Evolutionary conservation across 2,797 vertebrate genomes (phyloP).

Genomic region (Cynodonichthys magdalenae): DNA sequence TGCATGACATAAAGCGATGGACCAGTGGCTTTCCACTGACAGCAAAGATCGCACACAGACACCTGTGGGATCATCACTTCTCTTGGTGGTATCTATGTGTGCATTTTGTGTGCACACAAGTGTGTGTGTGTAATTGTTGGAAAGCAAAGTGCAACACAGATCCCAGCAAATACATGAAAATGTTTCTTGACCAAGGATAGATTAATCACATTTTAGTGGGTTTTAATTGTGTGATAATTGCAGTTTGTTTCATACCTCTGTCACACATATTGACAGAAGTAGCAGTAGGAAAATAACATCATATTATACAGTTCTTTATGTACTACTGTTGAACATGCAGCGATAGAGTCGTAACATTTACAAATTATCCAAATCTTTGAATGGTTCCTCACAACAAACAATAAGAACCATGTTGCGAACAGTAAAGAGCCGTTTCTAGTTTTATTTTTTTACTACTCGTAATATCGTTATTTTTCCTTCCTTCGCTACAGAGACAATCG

Average conservation of each 20-base stretch:
- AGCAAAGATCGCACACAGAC: conserved; percentile 26
- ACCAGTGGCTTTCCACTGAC: conserved; percentile 49
- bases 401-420: too few relatives aligned
- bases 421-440: too few relatives aligned
- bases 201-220: not conserved
- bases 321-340: too few relatives aligned
- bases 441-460: too few relatives aligned
- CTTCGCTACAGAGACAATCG: too few relatives aligned
- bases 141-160: conserved; percentile 4
- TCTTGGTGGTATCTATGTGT: conserved; percentile 10
- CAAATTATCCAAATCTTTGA: too few relatives aligned
- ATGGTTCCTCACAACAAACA: too few relatives aligned
- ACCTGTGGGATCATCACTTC: conserved; percentile 44
- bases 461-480: too few relatives aligned
- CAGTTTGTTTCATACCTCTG: not conserved
- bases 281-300: too few relatives aligned
- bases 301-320: too few relatives aligned
- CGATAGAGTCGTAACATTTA: too few relatives aligned
- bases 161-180: conserved; percentile 10
- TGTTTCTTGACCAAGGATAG: not conserved
- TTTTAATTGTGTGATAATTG: not conserved
- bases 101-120: not conserved
- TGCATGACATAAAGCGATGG: conserved; percentile 53
- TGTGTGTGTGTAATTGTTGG: conserved; percentile 3
- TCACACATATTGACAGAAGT: too few relatives aligned